Evolutionary conservation across 2,797 vertebrate genomes (phyloP), one percentile per base, ranked within the genome.

Genomic region (Acanthopagrus latus): DNA sequence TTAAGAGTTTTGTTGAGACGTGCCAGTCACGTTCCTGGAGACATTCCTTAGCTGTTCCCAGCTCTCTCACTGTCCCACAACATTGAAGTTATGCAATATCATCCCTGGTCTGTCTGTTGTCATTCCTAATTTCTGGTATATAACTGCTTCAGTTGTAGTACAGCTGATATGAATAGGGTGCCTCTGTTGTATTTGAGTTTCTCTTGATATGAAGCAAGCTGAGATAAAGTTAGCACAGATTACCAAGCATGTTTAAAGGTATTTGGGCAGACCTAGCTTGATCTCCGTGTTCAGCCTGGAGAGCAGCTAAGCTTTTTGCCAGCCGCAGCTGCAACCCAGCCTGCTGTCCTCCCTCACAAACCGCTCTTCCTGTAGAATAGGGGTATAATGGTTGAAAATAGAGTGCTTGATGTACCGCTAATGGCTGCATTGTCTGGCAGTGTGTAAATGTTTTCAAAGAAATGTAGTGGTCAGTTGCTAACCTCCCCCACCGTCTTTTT

Each of bases 371-470:
- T 76, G 59, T 71, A 74, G 66, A 82, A 64, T 68, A 74, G 73
- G 52, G 41, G 80, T 82, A 69, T 84, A 88, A 91, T 90, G 84
- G 82, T 83, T 88, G 86, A 87, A 83, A 89, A 86, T 84, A 73
- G 76, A 90, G 82, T 78, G 81, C 79, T 92, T 91, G 82, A 88
- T 91, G 82, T 91, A 64, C 77, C 72, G 43, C 85, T 89, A 89
- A 91, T 89, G 83, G 76, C 71, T 76, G 52, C 81, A 80, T 83
- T 79, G 83, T 88, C 90, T 89, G 89, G 78, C 84, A 43, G 64
- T 51, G 83, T 89, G 85, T 82, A 89, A 90, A 91, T 90, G 78
- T 83, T 91, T 91, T 90, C 76, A 93, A 91, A 91, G 93, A 95
- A 92, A 76, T 52, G 16, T 76, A 84, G 85, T 86, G 86, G 83